Percentiles rank a stretch among this genome's conserved stretches.
These are phyloP conservation scores for Tetropium fuscum DNA, from an alignment of 2,888 invertebrate species.

Conservation along the genomic window DNA sequence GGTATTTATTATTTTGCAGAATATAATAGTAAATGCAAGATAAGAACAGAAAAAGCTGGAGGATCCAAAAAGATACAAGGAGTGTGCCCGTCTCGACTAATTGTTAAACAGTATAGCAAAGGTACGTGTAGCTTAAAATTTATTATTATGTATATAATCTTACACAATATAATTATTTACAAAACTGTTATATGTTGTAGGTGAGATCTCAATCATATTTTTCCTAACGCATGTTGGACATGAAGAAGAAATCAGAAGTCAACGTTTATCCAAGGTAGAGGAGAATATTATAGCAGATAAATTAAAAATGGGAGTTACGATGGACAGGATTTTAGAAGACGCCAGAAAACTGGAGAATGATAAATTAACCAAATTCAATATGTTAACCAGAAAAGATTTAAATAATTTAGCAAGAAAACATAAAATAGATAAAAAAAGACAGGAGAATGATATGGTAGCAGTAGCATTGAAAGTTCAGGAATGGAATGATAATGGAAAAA, in stretches of 20 bases:
- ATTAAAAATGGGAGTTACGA: neutral
- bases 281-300: neutral
- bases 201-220: neutral
- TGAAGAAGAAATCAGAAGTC: neutral
- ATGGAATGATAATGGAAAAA: conserved; percentile 20
- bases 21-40: too few relatives aligned
- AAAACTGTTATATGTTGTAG: too few relatives aligned
- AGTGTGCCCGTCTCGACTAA: too few relatives aligned
- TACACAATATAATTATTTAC: too few relatives aligned
- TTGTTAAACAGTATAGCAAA: too few relatives aligned
- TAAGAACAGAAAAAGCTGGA: too few relatives aligned
- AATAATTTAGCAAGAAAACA: neutral
- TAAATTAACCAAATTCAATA: neutral
- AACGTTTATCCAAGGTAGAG: neutral
- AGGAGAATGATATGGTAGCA: neutral
- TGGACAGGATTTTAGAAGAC: neutral
- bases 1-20: too few relatives aligned
- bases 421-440: neutral
- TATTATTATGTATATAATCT: too few relatives aligned
- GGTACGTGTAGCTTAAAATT: too few relatives aligned
- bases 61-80: too few relatives aligned
- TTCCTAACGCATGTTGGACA: neutral
- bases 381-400: neutral
- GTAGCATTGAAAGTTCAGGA: conserved; percentile 4
- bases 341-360: neutral